A percentile compares a stretch with the other conserved stretches of the same genome.
Conservation (phyloP, 2,797 vertebrate genomes). For the Limosa lapponica region DNA sequence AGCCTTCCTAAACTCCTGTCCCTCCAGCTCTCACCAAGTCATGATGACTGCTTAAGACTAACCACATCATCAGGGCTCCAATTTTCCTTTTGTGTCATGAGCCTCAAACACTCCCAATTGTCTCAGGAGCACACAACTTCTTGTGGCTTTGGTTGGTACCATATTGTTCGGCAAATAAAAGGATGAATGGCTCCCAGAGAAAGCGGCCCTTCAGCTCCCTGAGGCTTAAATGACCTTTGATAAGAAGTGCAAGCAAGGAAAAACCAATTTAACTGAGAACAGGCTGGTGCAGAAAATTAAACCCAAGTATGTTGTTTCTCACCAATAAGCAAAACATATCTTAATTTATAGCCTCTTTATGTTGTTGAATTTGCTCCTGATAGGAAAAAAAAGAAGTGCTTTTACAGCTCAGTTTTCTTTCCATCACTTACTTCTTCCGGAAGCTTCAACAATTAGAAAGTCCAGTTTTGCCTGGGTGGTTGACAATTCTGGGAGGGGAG, state of each 20-base stretch:
- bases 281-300: not conserved
- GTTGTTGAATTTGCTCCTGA: not conserved
- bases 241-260: not conserved
- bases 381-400: not conserved
- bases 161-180: not conserved
- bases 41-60: accelerated
- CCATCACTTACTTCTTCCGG: not conserved
- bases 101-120: not conserved
- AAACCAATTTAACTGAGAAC: not conserved
- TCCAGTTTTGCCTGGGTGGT: not conserved
- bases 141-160: not conserved
- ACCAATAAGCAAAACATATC: not conserved
- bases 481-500: not conserved
- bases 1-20: not conserved
- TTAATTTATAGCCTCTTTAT: not conserved
- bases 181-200: not conserved
- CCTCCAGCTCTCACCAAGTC: not conserved
- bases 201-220: not conserved
- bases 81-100: not conserved
- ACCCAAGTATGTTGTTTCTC: not conserved
- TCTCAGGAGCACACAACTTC: not conserved
- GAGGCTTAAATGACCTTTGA: not conserved
- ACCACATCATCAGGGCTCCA: accelerated
- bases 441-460: not conserved
- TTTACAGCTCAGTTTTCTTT: not conserved